Percentiles rank a stretch among this genome's conserved stretches.
Evolutionary conservation across 2,888 invertebrate species (phyloP).

Genomic region (Cataglyphis albicans): DNA sequence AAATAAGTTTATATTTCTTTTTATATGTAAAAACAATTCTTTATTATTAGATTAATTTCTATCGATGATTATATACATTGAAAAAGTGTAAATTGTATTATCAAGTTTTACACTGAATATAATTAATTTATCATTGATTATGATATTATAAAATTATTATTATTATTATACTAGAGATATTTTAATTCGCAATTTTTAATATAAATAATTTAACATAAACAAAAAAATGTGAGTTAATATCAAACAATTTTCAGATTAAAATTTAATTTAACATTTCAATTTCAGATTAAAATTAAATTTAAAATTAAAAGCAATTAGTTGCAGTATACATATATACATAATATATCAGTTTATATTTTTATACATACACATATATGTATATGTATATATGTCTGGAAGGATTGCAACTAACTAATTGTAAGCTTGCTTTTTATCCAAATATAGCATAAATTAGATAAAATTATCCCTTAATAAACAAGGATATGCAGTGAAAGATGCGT

Average conservation of each 20-base stretch:
- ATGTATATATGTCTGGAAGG: neutral
- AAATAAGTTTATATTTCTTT: neutral
- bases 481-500: constrained; percentile 2
- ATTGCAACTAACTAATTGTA: neutral
- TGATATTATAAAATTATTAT: neutral
- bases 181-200: constrained; percentile 13
- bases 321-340: neutral
- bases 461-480: constrained; percentile 45
- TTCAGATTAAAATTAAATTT: neutral
- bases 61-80: neutral
- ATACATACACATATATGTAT: neutral
- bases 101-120: neutral
- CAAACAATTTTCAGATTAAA: neutral
- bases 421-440: neutral
- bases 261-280: neutral
- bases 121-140: neutral
- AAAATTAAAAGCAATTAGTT: neutral
- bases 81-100: neutral
- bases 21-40: neutral
- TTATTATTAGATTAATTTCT: neutral
- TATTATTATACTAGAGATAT: neutral
- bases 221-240: neutral
- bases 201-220: neutral
- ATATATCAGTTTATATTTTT: neutral
- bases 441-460: constrained; percentile 44